Conservation (phyloP, 2,113 vertebrate species). For the Thalassoma bifasciatum region DNA sequence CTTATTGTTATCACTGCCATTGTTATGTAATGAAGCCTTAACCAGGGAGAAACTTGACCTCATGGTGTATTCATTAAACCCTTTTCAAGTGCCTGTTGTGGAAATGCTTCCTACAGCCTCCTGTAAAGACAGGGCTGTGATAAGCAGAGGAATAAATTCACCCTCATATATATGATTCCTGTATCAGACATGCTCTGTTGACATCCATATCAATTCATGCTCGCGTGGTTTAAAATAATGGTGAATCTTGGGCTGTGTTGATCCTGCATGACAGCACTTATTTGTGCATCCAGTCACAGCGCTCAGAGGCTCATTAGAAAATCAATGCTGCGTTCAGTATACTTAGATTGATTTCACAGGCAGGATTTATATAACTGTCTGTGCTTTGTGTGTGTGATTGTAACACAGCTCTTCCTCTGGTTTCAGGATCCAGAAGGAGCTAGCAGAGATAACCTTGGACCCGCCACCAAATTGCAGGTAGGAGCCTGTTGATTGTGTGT, state of each 20-base stretch:
- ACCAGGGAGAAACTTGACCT: constrained; percentile 55
- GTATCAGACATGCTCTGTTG: constrained; percentile 34
- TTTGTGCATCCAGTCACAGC: constrained; percentile 37
- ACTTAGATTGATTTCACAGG: constrained; percentile 56
- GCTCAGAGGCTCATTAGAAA: constrained; percentile 64
- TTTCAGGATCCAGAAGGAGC: constrained; percentile 95
- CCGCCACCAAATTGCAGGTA: constrained; percentile 98
- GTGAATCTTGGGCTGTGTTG: constrained; percentile 30
- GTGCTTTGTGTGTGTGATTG: constrained; percentile 11
- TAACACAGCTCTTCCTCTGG: constrained; percentile 35
- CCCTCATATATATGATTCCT: constrained; percentile 9
- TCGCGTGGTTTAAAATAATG: background rate
- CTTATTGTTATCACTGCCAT: constrained; percentile 41
- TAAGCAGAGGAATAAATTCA: constrained; percentile 25
- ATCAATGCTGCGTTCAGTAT: constrained; percentile 66
- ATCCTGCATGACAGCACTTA: constrained; percentile 41
- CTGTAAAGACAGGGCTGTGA: background rate
- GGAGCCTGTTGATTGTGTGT: constrained; percentile 65
- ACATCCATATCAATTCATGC: constrained; percentile 36
- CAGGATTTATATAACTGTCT: constrained; percentile 61
- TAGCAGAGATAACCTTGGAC: constrained; percentile 96
- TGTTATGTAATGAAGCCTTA: constrained; percentile 58
- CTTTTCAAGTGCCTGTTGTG: constrained; percentile 15
- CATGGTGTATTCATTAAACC: constrained; percentile 39
- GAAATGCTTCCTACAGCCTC: constrained; percentile 11